phyloP scores from a whole-genome alignment of 92 coral and sea anemone genomes.

The Paramuricea clavata region DNA sequence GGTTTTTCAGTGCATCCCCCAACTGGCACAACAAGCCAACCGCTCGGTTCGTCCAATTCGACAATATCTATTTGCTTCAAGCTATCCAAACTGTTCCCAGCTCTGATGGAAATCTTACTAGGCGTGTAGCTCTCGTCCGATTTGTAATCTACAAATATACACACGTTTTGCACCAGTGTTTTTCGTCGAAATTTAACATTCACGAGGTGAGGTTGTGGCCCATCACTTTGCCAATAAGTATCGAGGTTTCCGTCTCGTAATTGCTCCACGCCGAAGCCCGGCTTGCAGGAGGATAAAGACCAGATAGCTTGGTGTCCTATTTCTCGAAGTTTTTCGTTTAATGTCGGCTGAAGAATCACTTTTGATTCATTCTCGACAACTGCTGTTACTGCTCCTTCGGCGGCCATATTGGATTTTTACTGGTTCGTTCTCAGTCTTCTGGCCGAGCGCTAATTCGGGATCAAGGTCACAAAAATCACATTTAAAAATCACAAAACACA shows the following conservation, averaged over 20 bases:
- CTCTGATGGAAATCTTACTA: slow-evolving; percentile 92
- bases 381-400: background rate
- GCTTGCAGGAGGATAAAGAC: slow-evolving; percentile 98
- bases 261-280: slow-evolving; percentile 98
- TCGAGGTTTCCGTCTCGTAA: slow-evolving; percentile 94
- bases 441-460: too few relatives aligned
- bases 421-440: background rate
- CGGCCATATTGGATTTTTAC: slow-evolving; percentile 33
- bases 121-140: slow-evolving; percentile 99
- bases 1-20: slow-evolving; percentile 80
- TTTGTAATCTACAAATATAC: slow-evolving; percentile 92
- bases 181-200: slow-evolving; percentile 95
- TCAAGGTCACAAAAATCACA: too few relatives aligned
- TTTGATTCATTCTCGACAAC: slow-evolving; percentile 37
- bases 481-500: too few relatives aligned
- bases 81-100: slow-evolving; percentile 94
- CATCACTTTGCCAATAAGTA: slow-evolving; percentile 99
- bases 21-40: slow-evolving; percentile 88
- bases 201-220: slow-evolving; percentile 97
- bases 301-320: slow-evolving; percentile 98
- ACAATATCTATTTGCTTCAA: slow-evolving; percentile 92
- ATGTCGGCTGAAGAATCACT: slow-evolving; percentile 24
- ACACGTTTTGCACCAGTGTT: slow-evolving; percentile 90
- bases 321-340: slow-evolving; percentile 82
- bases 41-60: slow-evolving; percentile 92